Evolutionary conservation across 2,113 vertebrate species (phyloP).

Genomic region (Xenopus borealis): DNA sequence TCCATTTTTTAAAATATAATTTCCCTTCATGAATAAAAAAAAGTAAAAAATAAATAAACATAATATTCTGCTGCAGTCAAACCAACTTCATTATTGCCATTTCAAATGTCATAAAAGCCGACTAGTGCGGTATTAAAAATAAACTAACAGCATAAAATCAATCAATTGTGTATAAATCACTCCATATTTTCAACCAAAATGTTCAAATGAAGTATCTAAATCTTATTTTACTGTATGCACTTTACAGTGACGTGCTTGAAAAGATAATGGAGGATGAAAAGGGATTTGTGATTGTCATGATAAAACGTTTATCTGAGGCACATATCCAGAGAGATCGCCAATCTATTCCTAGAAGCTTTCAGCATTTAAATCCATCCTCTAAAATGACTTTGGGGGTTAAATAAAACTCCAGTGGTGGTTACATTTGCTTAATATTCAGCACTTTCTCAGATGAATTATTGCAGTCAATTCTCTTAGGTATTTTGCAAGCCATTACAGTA

Average conservation of each 20-base stretch:
- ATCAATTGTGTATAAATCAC: slow-evolving; percentile 51
- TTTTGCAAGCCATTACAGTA: slow-evolving; percentile 73
- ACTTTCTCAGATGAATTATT: slow-evolving; percentile 70
- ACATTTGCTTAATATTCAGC: slow-evolving; percentile 76
- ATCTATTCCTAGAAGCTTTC: slow-evolving; percentile 68
- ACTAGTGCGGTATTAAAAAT: slow-evolving; percentile 18
- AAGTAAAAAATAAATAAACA: neutral
- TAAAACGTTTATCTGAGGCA: slow-evolving; percentile 63
- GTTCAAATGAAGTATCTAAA: slow-evolving; percentile 39
- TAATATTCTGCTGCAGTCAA: slow-evolving; percentile 4
- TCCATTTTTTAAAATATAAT: neutral
- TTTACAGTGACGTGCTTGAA: slow-evolving; percentile 57
- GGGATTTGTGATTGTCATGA: slow-evolving; percentile 60
- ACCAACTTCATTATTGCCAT: slow-evolving; percentile 24
- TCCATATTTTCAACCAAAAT: slow-evolving; percentile 47
- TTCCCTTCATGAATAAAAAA: neutral
- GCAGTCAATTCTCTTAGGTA: slow-evolving; percentile 67
- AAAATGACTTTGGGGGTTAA: slow-evolving; percentile 69
- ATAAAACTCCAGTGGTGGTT: slow-evolving; percentile 65
- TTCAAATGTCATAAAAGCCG: slow-evolving; percentile 12
- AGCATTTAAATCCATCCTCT: slow-evolving; percentile 67
- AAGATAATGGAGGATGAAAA: slow-evolving; percentile 58
- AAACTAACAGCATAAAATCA: slow-evolving; percentile 32
- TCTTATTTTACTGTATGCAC: slow-evolving; percentile 58
- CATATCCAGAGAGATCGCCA: slow-evolving; percentile 59